Evolutionary conservation across 2,888 invertebrate species (phyloP), one percentile per base, ranked within the genome.

Genomic region (Neria commutata): DNA sequence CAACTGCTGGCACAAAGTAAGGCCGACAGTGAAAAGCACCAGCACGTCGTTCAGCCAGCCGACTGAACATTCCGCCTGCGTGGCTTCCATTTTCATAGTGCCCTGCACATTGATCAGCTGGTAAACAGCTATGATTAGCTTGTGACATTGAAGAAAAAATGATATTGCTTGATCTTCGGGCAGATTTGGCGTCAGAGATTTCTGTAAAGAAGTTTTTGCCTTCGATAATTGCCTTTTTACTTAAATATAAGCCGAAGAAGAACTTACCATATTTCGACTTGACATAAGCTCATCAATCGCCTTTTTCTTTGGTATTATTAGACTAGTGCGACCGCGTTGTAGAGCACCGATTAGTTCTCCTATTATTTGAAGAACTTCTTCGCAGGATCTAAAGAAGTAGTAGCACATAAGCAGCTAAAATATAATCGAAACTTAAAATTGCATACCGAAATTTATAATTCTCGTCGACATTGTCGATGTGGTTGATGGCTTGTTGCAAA

Each of bases 131-230:
- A 96, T 90, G 70, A 95, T 91, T 76, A 98, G 83, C 81, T 96
- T 97, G 79, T 95, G 94, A 34, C 94, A 94, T 81, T 96, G 95
- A 67, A 97, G 90, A 84, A 98, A 98, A 84, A 97, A 97, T 71
- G 95, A 95, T 80, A 97, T 91, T 49, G 95, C 94, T 77, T 95
- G 84, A 84, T 97, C 97, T 81, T 92, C 93, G 5, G 96, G 94
- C 64, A 98, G 85, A 77, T 92, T 91, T 26, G 98, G 98, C 65
- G 90, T 87, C 60, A 98, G 84, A 19, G 92, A 91, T 87, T 94
- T 94, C 95, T 95, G 85, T 68, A 72, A 70, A 67, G n/a, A n/a
- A n/a, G n/a, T n/a, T n/a, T n/a, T n/a, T 62, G 63, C 64, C 29
- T 62, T 63, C 63, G 29, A 61, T 48, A 5, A 25, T n/a, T n/a